Evolutionary conservation across 2,888 invertebrate species (phyloP), one percentile per base, ranked within the genome.

Genomic region (Tanypteryx hageni): DNA sequence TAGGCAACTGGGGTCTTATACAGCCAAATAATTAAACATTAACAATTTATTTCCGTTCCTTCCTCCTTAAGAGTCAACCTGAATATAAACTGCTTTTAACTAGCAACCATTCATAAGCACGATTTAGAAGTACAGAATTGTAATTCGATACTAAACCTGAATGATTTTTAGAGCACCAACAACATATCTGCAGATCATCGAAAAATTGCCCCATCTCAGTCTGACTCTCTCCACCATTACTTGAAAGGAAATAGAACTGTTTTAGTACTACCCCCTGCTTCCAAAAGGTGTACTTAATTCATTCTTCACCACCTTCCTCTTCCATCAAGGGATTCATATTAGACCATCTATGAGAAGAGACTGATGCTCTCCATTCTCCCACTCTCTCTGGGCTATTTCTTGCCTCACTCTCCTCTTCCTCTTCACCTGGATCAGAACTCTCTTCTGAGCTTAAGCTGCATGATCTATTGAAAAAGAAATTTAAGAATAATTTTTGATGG

Each of bases 371-470:
- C 81, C 58, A 92, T 22, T 92, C 92, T 57, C 27, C 56, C 16
- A 22, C 57, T 31, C 56, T 58, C 82, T 57, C 58, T 13, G 81
- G 58, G 14, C 58, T 58, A 2, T 64, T 82, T 13, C 57, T 11
- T n/a, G 56, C 82, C 16, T 82, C 82, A 22, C 27, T 13, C 22
- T 92, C 92, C 7, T 76, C 92, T 22, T 92, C 92, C 27, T 92
- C 92, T 57, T 82, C 82, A 11, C 82, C 81, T 31, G 76, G 92
- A 96, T 96, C 96, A 93, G 96, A 96, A 93, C 95, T 95, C 94
- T 95, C 95, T 94, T 96, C 95, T 92, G 95, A 95, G 94, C 96
- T 96, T 93, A 96, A 96, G 94, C 96, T 96, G 95, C 96, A 96
- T 93, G 96, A 96, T 95, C 97, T 97, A 95, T 83, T 94, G 94